Percentiles rank a stretch among this genome's conserved stretches.
phyloP scores from a whole-genome alignment of 2,113 vertebrate genomes.

The Sapajus apella region DNA sequence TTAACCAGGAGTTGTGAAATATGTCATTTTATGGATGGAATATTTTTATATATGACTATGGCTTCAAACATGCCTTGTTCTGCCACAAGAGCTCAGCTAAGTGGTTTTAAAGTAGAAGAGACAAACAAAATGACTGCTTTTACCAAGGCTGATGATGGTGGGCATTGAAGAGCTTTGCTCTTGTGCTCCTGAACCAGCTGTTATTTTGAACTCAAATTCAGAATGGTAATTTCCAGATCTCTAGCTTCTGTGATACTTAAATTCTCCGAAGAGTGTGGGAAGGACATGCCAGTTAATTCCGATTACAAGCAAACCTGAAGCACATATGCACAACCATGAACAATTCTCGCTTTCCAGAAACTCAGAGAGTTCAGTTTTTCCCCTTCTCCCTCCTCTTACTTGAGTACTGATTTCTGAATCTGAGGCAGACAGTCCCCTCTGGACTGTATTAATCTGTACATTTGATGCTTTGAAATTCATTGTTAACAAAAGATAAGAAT shows the following conservation, averaged over 20 bases:
- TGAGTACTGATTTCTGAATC: background rate
- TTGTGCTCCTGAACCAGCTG: background rate
- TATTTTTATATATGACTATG: background rate
- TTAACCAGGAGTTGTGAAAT: conserved; percentile 7
- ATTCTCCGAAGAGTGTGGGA: background rate
- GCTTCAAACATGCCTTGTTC: background rate
- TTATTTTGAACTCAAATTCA: background rate
- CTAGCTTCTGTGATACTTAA: background rate
- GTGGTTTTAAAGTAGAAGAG: background rate
- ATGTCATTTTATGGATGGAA: background rate
- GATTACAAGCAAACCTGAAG: background rate
- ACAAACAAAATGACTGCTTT: background rate
- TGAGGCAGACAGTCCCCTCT: background rate
- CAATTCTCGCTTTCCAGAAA: background rate
- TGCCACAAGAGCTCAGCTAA: background rate
- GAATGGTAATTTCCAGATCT: background rate
- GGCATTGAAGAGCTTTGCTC: background rate
- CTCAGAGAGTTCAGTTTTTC: background rate
- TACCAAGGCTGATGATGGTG: background rate
- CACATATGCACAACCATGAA: background rate
- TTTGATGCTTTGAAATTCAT: background rate
- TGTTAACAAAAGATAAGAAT: background rate
- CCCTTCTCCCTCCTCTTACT: background rate
- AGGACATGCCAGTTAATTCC: background rate
- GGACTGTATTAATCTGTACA: background rate